Percentiles rank a stretch among this genome's conserved stretches.
phyloP scores from a whole-genome alignment of 2,797 vertebrate species.

The Gorsachius magnificus region DNA sequence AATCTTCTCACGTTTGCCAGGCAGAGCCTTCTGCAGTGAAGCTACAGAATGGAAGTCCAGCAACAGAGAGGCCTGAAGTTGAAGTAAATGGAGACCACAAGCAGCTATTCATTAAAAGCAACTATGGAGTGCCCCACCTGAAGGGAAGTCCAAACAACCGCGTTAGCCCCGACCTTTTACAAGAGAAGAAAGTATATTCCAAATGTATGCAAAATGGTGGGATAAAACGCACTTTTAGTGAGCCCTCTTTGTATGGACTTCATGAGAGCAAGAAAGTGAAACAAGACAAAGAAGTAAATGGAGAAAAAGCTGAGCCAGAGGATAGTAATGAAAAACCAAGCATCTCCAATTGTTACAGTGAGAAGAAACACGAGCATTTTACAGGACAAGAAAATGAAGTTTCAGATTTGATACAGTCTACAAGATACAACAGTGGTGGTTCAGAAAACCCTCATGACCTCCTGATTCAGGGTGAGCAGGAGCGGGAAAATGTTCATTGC shows the following conservation, averaged over 20 bases:
- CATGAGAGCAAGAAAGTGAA: conserved; percentile 86
- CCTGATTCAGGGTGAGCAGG: conserved; percentile 76
- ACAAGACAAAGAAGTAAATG: conserved; percentile 81
- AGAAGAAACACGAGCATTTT: conserved; percentile 58
- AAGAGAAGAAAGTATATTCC: conserved; percentile 79
- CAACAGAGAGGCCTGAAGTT: conserved; percentile 74
- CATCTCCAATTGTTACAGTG: conserved; percentile 60
- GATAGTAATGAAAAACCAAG: conserved; percentile 65
- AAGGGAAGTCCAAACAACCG: conserved; percentile 82
- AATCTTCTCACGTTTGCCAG: conserved; percentile 82
- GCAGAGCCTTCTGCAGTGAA: conserved; percentile 77
- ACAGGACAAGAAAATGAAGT: conserved; percentile 71
- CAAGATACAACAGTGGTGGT: conserved; percentile 75
- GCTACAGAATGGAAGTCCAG: conserved; percentile 88
- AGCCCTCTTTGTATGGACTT: conserved; percentile 82
- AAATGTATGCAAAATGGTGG: conserved; percentile 88
- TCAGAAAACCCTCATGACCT: conserved; percentile 62
- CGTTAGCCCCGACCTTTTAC: conserved; percentile 76
- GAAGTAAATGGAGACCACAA: conserved; percentile 85
- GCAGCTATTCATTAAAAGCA: conserved; percentile 80
- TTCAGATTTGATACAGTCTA: conserved; percentile 73
- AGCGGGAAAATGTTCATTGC: conserved; percentile 80
- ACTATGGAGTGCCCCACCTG: conserved; percentile 72
- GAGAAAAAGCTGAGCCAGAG: conserved; percentile 69
- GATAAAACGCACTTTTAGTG: conserved; percentile 85